Base-by-base conservation (phyloP, 2,113 vertebrate species). In the human (Homo sapiens) region DNA sequence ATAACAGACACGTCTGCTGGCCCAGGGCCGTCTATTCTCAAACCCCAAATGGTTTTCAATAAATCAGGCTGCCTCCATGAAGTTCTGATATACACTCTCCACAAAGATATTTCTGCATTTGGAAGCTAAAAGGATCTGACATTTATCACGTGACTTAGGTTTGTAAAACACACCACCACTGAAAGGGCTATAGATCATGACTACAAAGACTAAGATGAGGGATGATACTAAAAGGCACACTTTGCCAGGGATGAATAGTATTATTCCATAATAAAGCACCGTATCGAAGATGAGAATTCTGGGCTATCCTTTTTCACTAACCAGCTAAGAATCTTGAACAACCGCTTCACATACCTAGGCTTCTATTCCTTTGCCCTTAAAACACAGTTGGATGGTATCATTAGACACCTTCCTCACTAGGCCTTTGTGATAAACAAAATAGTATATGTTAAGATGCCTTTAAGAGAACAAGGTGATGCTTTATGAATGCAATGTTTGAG, bases 341-440 rank as follows among this genome's bases (percentile, higher is more conserved):
- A 32, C 43, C 35, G 23, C 5, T 40, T 61, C 57, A n/a, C 2
- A 7, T 13, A 72, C 23, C 2, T 3, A 64, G 55, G n/a, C 35
- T 35, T 59, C 78, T 89, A 3, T 35, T 38, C 25, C 20, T 64
- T 78, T 87, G 6, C 32, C 48, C 75, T 80, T 50, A 86, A 93
- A 96, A 61, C 27, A 27, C 20, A 82, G 23, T 38, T 43, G 30
- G 61, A 52, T 45, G 17, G 38, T 27, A 22, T 94, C 43, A 8
- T 48, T 23, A 70, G 84, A 57, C 1, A 7, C 2, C 43, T 32
- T 89, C 59, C 25, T 80, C n/a, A 4, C 1, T 16, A 18, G 23
- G 40, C 57, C 43, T 94, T 59, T 66, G 48, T 43, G 64, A 93
- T 88, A 30, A 66, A 64, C 32, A 84, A 70, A 75, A 83, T 23